Percentiles rank a stretch among this genome's conserved stretches.
Conservation (phyloP, 2,888 invertebrate species). For the Tryphoninae sp. region DNA sequence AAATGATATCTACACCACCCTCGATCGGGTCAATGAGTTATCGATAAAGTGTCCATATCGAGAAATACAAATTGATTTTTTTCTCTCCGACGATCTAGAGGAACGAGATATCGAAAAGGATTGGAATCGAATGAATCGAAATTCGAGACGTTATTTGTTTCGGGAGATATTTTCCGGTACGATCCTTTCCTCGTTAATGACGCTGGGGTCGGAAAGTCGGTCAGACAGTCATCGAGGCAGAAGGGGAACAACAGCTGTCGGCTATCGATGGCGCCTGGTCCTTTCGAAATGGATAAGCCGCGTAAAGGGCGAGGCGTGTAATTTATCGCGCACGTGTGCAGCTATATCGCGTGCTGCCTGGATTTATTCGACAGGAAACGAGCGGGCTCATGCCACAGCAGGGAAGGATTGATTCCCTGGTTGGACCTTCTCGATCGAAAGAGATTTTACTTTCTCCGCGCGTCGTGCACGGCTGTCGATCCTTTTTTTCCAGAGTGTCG, state of each 20-base stretch:
- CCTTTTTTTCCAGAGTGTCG: neutral
- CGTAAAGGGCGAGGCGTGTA: slow-evolving; percentile 6
- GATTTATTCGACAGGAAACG: slow-evolving; percentile 23
- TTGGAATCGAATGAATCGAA: too few relatives aligned
- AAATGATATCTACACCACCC: too few relatives aligned
- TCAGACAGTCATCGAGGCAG: slow-evolving; percentile 24
- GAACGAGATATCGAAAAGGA: neutral
- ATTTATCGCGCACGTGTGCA: slow-evolving; percentile 20
- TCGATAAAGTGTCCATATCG: neutral
- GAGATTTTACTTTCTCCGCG: neutral
- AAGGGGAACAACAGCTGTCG: slow-evolving; percentile 7
- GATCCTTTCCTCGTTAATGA: slow-evolving; percentile 1
- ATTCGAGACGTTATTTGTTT: slow-evolving; percentile 25
- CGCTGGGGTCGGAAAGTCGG: neutral
- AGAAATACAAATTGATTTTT: neutral
- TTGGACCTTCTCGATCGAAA: neutral
- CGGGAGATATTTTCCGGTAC: neutral
- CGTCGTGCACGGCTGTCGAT: neutral
- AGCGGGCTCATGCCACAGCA: neutral
- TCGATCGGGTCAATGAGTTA: neutral
- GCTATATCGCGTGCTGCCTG: slow-evolving; percentile 2
- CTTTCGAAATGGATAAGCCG: slow-evolving; percentile 31
- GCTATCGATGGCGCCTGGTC: slow-evolving; percentile 20
- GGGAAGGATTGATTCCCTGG: neutral
- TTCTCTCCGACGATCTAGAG: neutral